Conservation (phyloP, 1,140 invertebrate species). For the Trachelipus rathkii region DNA sequence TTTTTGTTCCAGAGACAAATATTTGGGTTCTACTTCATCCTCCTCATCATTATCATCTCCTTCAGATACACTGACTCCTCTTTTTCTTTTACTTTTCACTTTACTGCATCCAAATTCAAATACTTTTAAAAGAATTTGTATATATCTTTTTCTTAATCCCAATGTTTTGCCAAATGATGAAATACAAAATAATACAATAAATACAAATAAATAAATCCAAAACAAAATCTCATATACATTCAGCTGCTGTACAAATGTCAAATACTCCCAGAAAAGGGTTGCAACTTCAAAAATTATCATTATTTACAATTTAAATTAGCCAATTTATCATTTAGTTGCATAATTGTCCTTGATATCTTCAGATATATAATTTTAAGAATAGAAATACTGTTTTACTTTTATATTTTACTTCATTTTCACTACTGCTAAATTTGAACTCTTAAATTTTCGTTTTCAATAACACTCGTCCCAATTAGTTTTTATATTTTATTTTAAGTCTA, state of each 20-base stretch:
- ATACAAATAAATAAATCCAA: slow-evolving; percentile 34
- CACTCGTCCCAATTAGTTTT: too few species aligned
- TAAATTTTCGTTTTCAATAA: too few species aligned
- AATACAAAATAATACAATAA: slow-evolving; percentile 33
- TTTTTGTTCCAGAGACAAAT: background rate
- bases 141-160: slow-evolving; percentile 34
- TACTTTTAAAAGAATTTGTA: slow-evolving; percentile 29
- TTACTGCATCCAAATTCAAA: slow-evolving; percentile 36
- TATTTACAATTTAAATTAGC: too few species aligned
- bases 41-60: slow-evolving; percentile 26
- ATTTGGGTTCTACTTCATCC: background rate
- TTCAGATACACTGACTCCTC: background rate
- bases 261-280: too few species aligned
- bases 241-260: background rate
- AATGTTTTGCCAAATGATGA: slow-evolving; percentile 32
- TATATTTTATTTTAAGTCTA: too few species aligned
- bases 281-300: too few species aligned
- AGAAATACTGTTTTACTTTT: too few species aligned
- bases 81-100: slow-evolving; percentile 31
- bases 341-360: too few species aligned
- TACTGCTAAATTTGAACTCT: too few species aligned
- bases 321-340: too few species aligned
- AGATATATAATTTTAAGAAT: too few species aligned
- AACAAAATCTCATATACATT: slow-evolving; percentile 10
- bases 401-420: too few species aligned